phyloP scores from a whole-genome alignment of 37 sponge, comb jelly and placozoan genomes.

The Hexactinellida sp. region DNA sequence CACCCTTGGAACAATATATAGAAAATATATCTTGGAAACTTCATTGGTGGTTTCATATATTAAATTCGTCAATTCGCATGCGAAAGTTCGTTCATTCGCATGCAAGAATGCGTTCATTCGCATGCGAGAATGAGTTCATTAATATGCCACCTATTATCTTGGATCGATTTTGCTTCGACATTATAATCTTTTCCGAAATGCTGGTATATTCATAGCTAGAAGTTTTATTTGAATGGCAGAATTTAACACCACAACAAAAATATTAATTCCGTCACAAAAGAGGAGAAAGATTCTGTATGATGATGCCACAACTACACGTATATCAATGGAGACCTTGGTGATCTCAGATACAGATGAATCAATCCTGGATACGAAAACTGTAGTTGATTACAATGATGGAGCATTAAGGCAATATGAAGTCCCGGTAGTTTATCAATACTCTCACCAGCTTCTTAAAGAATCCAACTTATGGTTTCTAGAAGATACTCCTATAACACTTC shows the following conservation, averaged over 20 bases:
- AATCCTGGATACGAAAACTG: neutral
- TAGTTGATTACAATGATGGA: neutral
- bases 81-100: no score
- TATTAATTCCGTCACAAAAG: neutral
- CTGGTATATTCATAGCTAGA: no score
- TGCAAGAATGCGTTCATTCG: no score
- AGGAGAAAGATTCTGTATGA: neutral
- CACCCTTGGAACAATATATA: slow-evolving; percentile 9
- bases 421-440: neutral
- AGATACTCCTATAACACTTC: neutral
- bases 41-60: no score
- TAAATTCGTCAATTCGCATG: no score
- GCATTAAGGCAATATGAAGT: neutral
- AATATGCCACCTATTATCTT: no score
- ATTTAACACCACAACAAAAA: neutral
- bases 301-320: neutral
- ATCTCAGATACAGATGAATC: neutral
- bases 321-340: neutral
- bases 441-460: neutral
- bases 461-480: neutral
- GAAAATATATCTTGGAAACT: neutral
- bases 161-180: no score
- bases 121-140: no score
- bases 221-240: no score
- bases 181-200: no score